Evolutionary conservation across 2,113 vertebrate genomes (phyloP).

Genomic region (Campylomormyrus numenius): DNA sequence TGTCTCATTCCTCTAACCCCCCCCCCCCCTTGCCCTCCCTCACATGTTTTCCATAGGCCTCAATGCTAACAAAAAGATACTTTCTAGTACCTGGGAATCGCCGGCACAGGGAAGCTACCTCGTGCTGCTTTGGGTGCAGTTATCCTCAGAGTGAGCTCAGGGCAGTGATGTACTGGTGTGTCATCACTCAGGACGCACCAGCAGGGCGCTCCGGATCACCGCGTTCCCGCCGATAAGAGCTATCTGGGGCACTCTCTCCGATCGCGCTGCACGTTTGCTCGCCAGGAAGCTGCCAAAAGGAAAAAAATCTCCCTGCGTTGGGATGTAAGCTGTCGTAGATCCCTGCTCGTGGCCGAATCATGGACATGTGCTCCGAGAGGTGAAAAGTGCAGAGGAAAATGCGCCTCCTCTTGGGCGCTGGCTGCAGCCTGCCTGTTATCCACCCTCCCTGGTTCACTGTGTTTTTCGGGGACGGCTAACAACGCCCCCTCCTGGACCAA

Average conservation of each 20-base stretch:
- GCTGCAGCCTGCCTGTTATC: neutral
- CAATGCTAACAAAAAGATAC: constrained; percentile 41
- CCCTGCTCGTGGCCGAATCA: neutral
- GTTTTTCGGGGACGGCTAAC: neutral
- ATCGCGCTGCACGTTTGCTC: neutral
- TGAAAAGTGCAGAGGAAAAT: neutral
- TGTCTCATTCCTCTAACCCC: neutral
- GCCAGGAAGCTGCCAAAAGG: neutral
- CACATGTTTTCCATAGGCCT: constrained; percentile 39
- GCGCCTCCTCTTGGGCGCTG: neutral
- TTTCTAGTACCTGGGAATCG: neutral
- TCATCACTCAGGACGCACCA: neutral
- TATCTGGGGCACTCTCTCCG: neutral
- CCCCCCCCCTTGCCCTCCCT: constrained; percentile 13
- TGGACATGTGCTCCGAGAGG: neutral
- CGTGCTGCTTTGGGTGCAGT: neutral
- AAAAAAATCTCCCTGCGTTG: neutral
- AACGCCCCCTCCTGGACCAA: neutral
- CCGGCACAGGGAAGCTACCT: neutral
- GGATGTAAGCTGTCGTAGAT: neutral
- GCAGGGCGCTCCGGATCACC: neutral
- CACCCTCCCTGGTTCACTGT: neutral
- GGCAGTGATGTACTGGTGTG: neutral
- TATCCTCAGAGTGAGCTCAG: too few species aligned
- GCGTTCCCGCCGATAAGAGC: neutral